Evolutionary conservation across 2,797 vertebrate genomes (phyloP), one percentile per base, ranked within the genome.

Genomic region (Halcyon leucocephala): DNA sequence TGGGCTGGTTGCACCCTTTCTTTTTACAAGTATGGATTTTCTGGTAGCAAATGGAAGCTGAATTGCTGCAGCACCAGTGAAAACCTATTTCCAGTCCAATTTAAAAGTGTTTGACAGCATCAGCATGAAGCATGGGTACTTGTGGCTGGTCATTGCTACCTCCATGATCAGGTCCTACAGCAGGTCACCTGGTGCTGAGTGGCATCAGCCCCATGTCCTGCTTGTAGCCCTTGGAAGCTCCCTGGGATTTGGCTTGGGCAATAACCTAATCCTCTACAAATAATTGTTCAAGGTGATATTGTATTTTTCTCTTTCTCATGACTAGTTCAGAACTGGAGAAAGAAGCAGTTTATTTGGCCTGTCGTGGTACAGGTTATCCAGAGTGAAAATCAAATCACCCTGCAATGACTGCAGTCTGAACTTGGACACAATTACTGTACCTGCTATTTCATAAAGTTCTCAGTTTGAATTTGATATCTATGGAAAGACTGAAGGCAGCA

Each of bases 41-140:
- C 55, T 61, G 29, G 14, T 41, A 64, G 41, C 33, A 86, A 51
- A 67, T 46, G 37, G 61, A 83, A 88, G 49, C 3, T 9, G 20
- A 60, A 46, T 33, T 77, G 48, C 67, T 91, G 37, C 31, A 64
- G 28, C 14, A 72, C 29, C 17, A 44, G 18, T 33, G 15, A 14
- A 92, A 8, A 42, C 13, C 0, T 0, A 39, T 79, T 91, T 85
- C 25, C 29, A 49, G 12, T 24, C 12, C 12, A 42, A 3, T 81
- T 88, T 78, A 91, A 73, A 90, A 42, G 12, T 3, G 2, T 65
- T 77, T 77, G 35, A 17, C 33, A 79, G 17, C 46, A 28, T 29
- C 19, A 72, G 4, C 0, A 1, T 15, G 49, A 82, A 83, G 26
- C 48, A 33, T 0, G 0, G 13, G 10, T 16, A 24, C 9, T 41